Conservation (phyloP, 2,113 vertebrate genomes). For the Peucedramus taeniatus region DNA sequence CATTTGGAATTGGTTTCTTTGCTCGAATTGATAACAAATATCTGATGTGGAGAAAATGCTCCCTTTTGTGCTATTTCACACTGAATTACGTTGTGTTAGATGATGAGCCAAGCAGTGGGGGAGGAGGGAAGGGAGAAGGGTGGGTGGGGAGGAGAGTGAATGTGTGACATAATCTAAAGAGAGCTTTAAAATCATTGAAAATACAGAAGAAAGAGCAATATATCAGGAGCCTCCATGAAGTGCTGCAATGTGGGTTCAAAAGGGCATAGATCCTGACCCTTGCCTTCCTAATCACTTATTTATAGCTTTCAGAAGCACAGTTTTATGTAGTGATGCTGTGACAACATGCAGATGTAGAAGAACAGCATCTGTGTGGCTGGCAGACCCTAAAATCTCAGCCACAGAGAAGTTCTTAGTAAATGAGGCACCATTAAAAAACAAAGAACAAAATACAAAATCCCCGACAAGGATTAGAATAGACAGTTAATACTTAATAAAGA, state of each 20-base stretch:
- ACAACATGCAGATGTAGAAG: neutral
- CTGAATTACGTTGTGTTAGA: neutral
- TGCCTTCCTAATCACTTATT: neutral
- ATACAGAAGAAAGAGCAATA: neutral
- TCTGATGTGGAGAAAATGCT: slow-evolving; percentile 22
- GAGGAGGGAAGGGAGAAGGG: neutral
- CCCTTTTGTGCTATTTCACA: neutral
- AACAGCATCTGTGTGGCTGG: neutral
- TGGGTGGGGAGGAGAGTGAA: neutral
- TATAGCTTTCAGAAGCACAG: neutral
- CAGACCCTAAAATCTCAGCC: neutral
- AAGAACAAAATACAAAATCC: neutral
- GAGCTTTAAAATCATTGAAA: neutral
- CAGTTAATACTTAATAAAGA: neutral
- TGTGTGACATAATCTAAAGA: neutral
- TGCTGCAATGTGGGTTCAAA: neutral
- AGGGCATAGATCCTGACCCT: neutral
- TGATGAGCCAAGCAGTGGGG: neutral
- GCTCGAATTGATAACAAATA: slow-evolving; percentile 28
- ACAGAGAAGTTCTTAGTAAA: neutral
- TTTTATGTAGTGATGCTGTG: neutral
- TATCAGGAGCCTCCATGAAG: neutral
- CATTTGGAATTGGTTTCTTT: slow-evolving; percentile 29
- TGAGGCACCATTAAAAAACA: neutral
- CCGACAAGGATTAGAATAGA: neutral